Evolutionary conservation across 2,888 invertebrate genomes (phyloP).

Genomic region (Tyria jacobaeae): DNA sequence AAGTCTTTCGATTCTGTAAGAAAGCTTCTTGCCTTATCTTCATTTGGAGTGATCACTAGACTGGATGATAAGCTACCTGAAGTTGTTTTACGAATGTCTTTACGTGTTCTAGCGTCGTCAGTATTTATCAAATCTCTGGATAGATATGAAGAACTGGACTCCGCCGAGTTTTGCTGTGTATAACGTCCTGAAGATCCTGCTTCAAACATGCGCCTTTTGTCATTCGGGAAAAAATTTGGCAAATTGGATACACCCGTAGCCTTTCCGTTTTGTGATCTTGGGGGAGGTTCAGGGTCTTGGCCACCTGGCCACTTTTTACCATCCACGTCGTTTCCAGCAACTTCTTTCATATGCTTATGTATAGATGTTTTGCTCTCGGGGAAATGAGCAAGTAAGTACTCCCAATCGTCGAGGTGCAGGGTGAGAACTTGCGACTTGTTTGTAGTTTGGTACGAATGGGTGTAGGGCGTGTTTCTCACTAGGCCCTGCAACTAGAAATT

Average conservation of each 20-base stretch:
- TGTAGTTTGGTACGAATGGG: constrained; percentile 64
- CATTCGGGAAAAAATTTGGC: constrained; percentile 8
- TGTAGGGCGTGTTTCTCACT: constrained; percentile 59
- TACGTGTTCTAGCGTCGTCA: not conserved
- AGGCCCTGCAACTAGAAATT: constrained; percentile 69
- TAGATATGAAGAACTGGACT: constrained; percentile 1
- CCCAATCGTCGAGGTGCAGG: constrained; percentile 67
- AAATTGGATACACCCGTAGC: constrained; percentile 6
- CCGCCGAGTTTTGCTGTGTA: constrained; percentile 5
- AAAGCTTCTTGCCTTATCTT: not conserved
- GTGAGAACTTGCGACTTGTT: constrained; percentile 70
- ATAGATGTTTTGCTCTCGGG: constrained; percentile 63
- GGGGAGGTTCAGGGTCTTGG: not conserved
- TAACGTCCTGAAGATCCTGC: constrained; percentile 6
- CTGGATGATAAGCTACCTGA: not conserved
- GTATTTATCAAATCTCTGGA: constrained; percentile 5
- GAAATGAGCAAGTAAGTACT: constrained; percentile 68
- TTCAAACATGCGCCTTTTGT: constrained; percentile 6
- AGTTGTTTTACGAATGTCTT: not conserved
- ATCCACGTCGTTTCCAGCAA: constrained; percentile 13
- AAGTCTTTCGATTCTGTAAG: constrained; percentile 5
- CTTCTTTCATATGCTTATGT: constrained; percentile 48
- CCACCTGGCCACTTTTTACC: constrained; percentile 36
- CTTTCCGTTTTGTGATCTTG: not conserved
- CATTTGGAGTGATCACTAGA: not conserved